Base-by-base conservation (phyloP, 2,797 vertebrate species). In the Clarias platycephalus region DNA sequence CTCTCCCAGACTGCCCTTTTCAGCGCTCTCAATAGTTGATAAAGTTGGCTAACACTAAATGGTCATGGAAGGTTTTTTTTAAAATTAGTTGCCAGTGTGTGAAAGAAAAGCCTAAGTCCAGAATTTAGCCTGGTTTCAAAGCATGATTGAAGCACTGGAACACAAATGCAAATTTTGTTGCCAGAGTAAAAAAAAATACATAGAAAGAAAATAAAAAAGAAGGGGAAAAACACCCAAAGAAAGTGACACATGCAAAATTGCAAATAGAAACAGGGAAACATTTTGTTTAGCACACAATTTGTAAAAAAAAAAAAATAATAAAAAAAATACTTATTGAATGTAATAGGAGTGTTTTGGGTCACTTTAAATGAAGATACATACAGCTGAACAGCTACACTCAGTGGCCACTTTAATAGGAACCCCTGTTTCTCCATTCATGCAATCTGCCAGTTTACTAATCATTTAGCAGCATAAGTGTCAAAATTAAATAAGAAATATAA, bases 1-100 rank as follows among this genome's bases (percentile, higher is more conserved):
- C 77, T 87, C 72, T 81, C 60, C 78, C 80, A 85, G 81, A 80
- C 82, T 63, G 82, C 16, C 83, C 58, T 79, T 85, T 83, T 86
- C 81, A 85, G 26, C 4, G 1, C 49, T 62, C 83, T 86, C 83
- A 85, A 71, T 82, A 82, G 85, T 85, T 85, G 85, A 82, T 80
- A 76, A 83, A 72, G 58, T 63, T 87, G 81, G 85, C 83, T 49
- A 60, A 26, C 77, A 64, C 60, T 78, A 66, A 86, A 89, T 80
- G 80, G 24, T 31, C 77, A 72, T 78, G 72, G 72, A 66, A 40
- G 57, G 0, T 57, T 55, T 75, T 28, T 53, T 84, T 68, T 80
- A 20, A 15, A 72, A 72, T 81, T 63, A 68, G 26, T 66, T 24
- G 82, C 34, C 68, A 66, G 31, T 83, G 68, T 74, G 57, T 44